phyloP scores from a whole-genome alignment of 2,113 vertebrate species.

The Vidua macroura region DNA sequence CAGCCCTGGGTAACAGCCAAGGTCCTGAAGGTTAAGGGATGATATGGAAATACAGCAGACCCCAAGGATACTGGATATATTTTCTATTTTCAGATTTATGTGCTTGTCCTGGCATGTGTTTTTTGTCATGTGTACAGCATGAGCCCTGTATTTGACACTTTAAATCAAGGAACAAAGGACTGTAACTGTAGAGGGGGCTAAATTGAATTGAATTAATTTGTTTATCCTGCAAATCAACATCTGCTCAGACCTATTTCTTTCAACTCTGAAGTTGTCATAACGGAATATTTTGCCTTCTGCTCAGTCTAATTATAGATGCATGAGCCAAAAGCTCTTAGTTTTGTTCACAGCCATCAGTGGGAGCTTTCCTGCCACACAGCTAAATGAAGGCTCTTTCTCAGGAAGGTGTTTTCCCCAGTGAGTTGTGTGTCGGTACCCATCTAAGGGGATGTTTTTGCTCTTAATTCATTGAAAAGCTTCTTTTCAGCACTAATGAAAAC shows the following conservation, averaged over 20 bases:
- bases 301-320: neutral
- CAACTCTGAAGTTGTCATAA: slow-evolving; percentile 17
- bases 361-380: neutral
- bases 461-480: neutral
- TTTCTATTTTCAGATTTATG: slow-evolving; percentile 10
- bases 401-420: neutral
- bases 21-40: neutral
- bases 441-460: neutral
- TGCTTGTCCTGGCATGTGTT: slow-evolving; percentile 6
- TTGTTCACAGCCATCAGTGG: neutral
- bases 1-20: neutral
- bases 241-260: slow-evolving; percentile 38
- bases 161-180: slow-evolving; percentile 6
- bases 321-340: neutral
- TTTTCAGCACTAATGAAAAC: neutral
- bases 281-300: slow-evolving; percentile 36
- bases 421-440: neutral
- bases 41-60: neutral
- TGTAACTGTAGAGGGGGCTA: neutral
- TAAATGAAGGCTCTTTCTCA: neutral
- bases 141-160: neutral
- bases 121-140: neutral
- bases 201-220: slow-evolving; percentile 21
- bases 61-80: neutral
- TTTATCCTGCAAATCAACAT: slow-evolving; percentile 56